Evolutionary conservation across 2,797 vertebrate species (phyloP).

Genomic region (Gymnothorax reevesii): DNA sequence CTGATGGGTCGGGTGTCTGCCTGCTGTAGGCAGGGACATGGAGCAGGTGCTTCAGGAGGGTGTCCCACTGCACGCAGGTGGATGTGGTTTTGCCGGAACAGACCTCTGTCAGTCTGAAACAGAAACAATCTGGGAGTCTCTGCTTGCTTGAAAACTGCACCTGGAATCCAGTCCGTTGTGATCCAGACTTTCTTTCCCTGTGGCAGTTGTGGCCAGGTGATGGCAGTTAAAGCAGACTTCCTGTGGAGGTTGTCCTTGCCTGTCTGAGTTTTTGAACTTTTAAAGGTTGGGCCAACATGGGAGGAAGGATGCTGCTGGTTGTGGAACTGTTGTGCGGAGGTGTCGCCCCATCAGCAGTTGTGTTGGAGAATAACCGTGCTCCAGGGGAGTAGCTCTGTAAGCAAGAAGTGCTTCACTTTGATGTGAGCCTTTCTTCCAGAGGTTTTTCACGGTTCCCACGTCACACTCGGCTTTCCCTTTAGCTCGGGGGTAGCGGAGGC

Average conservation of each 20-base stretch:
- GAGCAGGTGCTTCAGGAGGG: no score
- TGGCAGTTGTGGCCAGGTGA: constrained; percentile 26
- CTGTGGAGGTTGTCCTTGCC: no score
- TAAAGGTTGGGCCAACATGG: constrained; percentile 33
- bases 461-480: constrained; percentile 29
- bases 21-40: no score
- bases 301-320: neutral
- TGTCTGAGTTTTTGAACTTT: no score
- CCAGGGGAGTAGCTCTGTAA: constrained; percentile 34
- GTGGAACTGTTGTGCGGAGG: constrained; percentile 30
- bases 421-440: constrained; percentile 29
- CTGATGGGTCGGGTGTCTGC: no score
- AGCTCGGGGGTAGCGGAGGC: constrained; percentile 29
- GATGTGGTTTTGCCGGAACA: no score
- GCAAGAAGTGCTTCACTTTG: constrained; percentile 24
- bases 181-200: no score
- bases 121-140: no score
- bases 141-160: no score
- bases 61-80: no score
- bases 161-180: no score
- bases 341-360: constrained; percentile 43
- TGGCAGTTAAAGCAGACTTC: constrained; percentile 20
- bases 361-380: constrained; percentile 34
- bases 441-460: constrained; percentile 24
- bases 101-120: no score